Percentiles rank a stretch among this genome's conserved stretches.
phyloP scores from a whole-genome alignment of 2,888 invertebrate species.

The Drosophila paracracens region DNA sequence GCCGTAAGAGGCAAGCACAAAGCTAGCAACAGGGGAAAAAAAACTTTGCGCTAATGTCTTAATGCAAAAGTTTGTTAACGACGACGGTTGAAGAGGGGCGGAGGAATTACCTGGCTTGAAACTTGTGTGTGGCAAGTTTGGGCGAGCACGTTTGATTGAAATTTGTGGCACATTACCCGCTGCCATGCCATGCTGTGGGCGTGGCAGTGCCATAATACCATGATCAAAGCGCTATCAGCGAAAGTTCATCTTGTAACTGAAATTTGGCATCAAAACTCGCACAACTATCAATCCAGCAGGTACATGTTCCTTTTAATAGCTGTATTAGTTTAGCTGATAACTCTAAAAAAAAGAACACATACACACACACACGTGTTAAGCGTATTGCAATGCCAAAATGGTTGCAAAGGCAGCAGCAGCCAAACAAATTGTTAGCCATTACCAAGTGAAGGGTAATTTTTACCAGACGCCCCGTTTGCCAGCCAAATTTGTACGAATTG shows the following conservation, averaged over 20 bases:
- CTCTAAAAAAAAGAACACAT: background rate
- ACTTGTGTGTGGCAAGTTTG: conserved; percentile 67
- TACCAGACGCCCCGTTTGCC: conserved; percentile 73
- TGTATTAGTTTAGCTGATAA: conserved; percentile 35
- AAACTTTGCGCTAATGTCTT: conserved; percentile 79
- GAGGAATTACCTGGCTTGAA: conserved; percentile 55
- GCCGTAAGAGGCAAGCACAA: conserved; percentile 38
- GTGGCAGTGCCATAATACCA: conserved; percentile 44
- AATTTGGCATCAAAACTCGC: conserved; percentile 56
- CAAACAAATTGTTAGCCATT: conserved; percentile 79
- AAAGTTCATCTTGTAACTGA: conserved; percentile 31
- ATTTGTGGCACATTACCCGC: conserved; percentile 77
- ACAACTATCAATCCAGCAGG: conserved; percentile 1
- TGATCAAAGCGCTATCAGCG: conserved; percentile 58
- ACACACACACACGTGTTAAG: conserved; percentile 45
- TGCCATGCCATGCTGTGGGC: conserved; percentile 13
- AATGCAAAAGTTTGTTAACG: conserved; percentile 78
- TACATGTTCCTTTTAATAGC: conserved; percentile 14
- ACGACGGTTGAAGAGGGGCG: background rate
- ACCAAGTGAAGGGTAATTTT: conserved; percentile 79
- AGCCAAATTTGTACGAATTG: conserved; percentile 79
- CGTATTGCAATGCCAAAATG: conserved; percentile 50
- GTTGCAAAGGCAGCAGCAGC: conserved; percentile 43
- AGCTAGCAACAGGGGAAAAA: conserved; percentile 54
- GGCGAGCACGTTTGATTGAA: conserved; percentile 79